These are phyloP conservation scores for Drosophila helvetica DNA, from an alignment of 2,888 invertebrate species.

Conservation along the genomic window DNA sequence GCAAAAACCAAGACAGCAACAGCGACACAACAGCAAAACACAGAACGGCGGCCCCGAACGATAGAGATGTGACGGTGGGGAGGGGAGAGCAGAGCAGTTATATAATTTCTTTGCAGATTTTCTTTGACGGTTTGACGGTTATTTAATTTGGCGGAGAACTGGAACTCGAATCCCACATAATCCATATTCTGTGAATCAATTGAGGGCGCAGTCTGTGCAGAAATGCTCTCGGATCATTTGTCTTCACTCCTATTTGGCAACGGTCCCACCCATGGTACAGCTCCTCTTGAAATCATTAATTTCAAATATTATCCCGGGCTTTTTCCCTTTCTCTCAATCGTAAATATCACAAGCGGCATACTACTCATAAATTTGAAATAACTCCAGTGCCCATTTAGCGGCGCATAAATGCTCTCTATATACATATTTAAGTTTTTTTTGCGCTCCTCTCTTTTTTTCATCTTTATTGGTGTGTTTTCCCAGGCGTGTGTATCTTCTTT, in stretches of 20 bases:
- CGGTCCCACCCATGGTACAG: slow-evolving; percentile 30
- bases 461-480: slow-evolving; percentile 28
- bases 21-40: slow-evolving; percentile 13
- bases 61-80: too few species aligned
- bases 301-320: slow-evolving; percentile 34
- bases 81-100: slow-evolving; percentile 12
- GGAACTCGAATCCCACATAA: slow-evolving; percentile 39
- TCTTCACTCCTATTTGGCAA: slow-evolving; percentile 34
- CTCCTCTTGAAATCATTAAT: slow-evolving; percentile 44
- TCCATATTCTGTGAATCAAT: slow-evolving; percentile 7
- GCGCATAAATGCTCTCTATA: slow-evolving; percentile 32
- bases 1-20: slow-evolving; percentile 37
- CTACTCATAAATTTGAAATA: slow-evolving; percentile 58
- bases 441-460: slow-evolving; percentile 18
- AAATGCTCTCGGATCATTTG: slow-evolving; percentile 43
- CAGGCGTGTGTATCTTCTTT: slow-evolving; percentile 36
- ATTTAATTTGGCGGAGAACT: slow-evolving; percentile 40
- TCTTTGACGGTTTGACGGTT: slow-evolving; percentile 48
- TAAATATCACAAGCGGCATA: slow-evolving; percentile 28
- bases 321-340: slow-evolving; percentile 1
- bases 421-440: slow-evolving; percentile 27
- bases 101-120: slow-evolving; percentile 40
- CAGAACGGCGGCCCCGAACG: slow-evolving; percentile 29
- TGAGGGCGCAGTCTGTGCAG: neutral
- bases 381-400: slow-evolving; percentile 44